Conservation (phyloP, 2,888 invertebrate species). For the Ichneumoninae sp. region DNA sequence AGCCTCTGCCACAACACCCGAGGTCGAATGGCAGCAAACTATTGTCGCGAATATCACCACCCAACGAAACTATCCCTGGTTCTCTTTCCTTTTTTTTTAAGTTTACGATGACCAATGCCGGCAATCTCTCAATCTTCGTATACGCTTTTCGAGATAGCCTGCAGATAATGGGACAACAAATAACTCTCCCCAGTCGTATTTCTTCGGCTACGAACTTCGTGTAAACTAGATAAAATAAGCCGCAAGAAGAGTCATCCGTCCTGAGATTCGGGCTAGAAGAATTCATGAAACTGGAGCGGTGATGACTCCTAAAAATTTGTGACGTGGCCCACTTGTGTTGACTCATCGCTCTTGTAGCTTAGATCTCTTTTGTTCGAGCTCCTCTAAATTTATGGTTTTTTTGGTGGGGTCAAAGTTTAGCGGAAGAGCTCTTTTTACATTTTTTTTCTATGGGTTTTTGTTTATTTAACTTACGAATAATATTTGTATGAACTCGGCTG, state of each 20-base stretch:
- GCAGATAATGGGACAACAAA: constrained; percentile 38
- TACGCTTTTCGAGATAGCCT: constrained; percentile 8
- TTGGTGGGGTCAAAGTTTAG: constrained; percentile 28
- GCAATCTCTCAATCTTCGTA: constrained; percentile 11
- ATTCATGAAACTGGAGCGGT: constrained; percentile 49
- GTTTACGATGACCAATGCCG: constrained; percentile 30
- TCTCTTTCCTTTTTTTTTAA: neutral
- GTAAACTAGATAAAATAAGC: constrained; percentile 41
- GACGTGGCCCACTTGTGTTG: constrained; percentile 36
- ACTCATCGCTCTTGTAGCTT: constrained; percentile 37
- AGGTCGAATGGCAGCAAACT: constrained; percentile 40
- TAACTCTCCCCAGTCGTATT: neutral
- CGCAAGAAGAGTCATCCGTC: constrained; percentile 28
- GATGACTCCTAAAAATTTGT: constrained; percentile 48
- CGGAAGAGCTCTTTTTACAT: neutral
- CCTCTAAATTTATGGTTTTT: constrained; percentile 41
- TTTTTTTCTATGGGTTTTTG: constrained; percentile 1
- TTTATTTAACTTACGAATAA: constrained; percentile 8
- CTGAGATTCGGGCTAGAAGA: constrained; percentile 5
- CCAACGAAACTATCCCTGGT: neutral
- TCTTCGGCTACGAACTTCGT: constrained; percentile 16
- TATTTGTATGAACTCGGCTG: constrained; percentile 31
- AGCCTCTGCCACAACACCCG: constrained; percentile 17
- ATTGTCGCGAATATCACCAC: neutral
- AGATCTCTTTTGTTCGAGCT: constrained; percentile 1